phyloP scores from a whole-genome alignment of 2,888 invertebrate genomes.

The Deilephila elpenor region DNA sequence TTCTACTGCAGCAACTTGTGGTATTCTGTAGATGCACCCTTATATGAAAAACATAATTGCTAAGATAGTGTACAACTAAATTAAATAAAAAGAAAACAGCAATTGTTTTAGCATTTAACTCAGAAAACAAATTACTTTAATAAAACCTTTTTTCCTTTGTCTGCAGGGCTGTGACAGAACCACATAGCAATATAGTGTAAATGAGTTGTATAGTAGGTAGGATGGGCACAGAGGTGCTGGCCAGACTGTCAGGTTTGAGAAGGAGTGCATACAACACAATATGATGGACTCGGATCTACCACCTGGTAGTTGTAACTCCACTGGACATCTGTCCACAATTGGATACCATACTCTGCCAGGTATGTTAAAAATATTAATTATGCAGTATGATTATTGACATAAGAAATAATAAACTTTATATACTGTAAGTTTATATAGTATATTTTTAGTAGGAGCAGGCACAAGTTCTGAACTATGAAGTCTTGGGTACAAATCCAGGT shows the following conservation, averaged over 20 bases:
- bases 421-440: too few species aligned
- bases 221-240: constrained; percentile 54
- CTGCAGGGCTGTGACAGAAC: neutral
- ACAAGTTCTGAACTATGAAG: too few species aligned
- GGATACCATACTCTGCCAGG: constrained; percentile 79
- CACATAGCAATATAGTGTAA: constrained; percentile 43
- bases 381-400: too few species aligned
- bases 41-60: too few species aligned
- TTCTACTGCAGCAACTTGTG: too few species aligned
- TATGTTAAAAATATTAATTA: constrained; percentile 42
- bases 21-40: too few species aligned
- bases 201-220: constrained; percentile 52
- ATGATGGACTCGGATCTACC: constrained; percentile 82
- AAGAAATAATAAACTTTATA: too few species aligned
- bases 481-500: too few species aligned
- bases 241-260: constrained; percentile 48
- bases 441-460: too few species aligned
- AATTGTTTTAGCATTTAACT: neutral
- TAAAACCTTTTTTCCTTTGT: constrained; percentile 2
- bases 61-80: too few species aligned
- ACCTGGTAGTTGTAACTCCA: constrained; percentile 81
- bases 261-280: constrained; percentile 53
- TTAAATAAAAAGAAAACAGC: neutral
- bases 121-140: neutral
- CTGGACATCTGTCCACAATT: constrained; percentile 81